Base-by-base conservation (phyloP, 2,888 invertebrate genomes). In the Galerucella pusilla region DNA sequence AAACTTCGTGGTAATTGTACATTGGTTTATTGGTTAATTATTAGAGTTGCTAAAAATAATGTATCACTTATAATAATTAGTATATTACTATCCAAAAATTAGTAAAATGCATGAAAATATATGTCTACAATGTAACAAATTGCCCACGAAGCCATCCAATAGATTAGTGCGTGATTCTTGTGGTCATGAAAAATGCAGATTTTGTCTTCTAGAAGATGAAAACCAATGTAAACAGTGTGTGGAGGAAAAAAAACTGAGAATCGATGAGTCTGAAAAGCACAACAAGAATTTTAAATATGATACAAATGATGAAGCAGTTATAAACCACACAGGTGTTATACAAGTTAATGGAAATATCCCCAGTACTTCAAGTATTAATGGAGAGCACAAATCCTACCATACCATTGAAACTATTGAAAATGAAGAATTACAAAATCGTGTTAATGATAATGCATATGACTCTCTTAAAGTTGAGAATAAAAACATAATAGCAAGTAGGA, bases 111-210 rank as follows among this genome's bases (percentile, higher is more conserved):
- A 79, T 42, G 79, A 79, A 70, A 75, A 73, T 74, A 69, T 80
- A 66, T 85, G 85, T 71, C 79, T 91, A 57, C 91, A 91, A 85
- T 93, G 93, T 84, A 88, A 89, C 74, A 90, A 90, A 81, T 82
- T 88, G 72, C 88, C 91, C 54, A 90, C 91, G 81, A 86, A 87
- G 61, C 90, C 91, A 7, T 87, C 89, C 74, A 91, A 91, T 82
- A 89, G 94, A 71, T 87, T 94, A 71, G 91, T 94, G 16, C 92
- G 91, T 68, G 94, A 94, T 85, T 90, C 89, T 67, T 94, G 94
- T 86, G 94, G 94, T 3, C 94, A 94, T 85, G 89, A 89, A 72
- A 94, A 94, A 87, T 94, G 94, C 86, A 91, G 94, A 81, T 87
- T 90, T 78, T 94, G 94, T 84, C 88, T 94, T 61, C 84, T 94